Evolutionary conservation across 2,888 invertebrate species (phyloP).

Genomic region (Leptinotarsa peninsularis): DNA sequence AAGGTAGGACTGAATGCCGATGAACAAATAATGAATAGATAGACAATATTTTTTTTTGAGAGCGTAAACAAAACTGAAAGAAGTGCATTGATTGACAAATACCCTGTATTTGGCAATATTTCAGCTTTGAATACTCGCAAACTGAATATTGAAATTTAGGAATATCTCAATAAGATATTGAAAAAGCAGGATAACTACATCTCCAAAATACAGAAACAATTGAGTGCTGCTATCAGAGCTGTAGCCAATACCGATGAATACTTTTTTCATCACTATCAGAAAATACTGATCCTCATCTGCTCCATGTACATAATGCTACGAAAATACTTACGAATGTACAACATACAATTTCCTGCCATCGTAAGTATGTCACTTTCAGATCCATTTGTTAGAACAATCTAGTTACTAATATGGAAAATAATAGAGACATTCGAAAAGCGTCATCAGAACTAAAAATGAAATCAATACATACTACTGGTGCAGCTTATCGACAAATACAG

Average conservation of each 20-base stretch:
- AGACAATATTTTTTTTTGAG: no score
- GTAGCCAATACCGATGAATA: slow-evolving; percentile 5
- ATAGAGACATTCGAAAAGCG: slow-evolving; percentile 20
- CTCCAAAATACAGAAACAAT: neutral
- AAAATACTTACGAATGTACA: slow-evolving; percentile 4
- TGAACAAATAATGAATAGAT: no score
- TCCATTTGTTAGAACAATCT: slow-evolving; percentile 3
- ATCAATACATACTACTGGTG: neutral
- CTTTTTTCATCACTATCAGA: neutral
- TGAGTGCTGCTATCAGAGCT: neutral
- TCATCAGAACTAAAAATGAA: slow-evolving; percentile 73
- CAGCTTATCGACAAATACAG: no score
- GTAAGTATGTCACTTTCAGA: slow-evolving; percentile 6
- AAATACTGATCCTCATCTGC: neutral
- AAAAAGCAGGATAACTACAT: neutral
- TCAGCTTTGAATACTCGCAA: neutral
- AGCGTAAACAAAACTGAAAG: no score
- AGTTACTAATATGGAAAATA: slow-evolving; percentile 1
- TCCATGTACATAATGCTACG: neutral
- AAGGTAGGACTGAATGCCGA: no score
- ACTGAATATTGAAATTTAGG: neutral
- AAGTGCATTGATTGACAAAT: no score
- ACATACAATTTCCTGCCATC: slow-evolving; percentile 12
- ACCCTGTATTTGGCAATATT: no score
- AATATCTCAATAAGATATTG: neutral